Conservation (phyloP, 2,888 invertebrate species). For the Petrolisthes manimaculis region DNA sequence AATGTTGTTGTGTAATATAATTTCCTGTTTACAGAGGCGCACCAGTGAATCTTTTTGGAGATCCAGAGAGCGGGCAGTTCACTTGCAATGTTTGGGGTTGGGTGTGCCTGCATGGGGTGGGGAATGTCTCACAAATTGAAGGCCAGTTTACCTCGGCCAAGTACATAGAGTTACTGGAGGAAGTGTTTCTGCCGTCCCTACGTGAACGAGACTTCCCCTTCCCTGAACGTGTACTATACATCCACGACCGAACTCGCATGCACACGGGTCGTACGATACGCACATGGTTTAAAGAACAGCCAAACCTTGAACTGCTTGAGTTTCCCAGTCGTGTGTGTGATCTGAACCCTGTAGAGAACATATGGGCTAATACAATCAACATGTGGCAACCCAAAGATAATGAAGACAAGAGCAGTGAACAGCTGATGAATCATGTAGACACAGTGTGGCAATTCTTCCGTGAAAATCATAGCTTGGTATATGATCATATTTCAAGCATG, state of each 20-base stretch:
- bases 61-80: not conserved
- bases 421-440: too few relatives aligned
- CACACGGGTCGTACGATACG: not conserved
- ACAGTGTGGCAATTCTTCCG: too few relatives aligned
- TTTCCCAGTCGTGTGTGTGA: slow-evolving; percentile 3
- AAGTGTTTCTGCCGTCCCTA: slow-evolving; percentile 6
- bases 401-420: too few relatives aligned
- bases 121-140: not conserved
- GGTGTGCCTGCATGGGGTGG: not conserved
- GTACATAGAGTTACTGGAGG: not conserved
- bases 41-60: not conserved
- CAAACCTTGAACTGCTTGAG: slow-evolving; percentile 6
- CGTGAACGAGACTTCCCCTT: not conserved
- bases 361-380: not conserved
- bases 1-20: too few relatives aligned
- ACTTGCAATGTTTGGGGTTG: not conserved
- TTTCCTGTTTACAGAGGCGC: too few relatives aligned
- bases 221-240: not conserved
- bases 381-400: too few relatives aligned
- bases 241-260: not conserved
- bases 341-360: slow-evolving; percentile 7
- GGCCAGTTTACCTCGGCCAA: not conserved
- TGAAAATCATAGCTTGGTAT: not conserved
- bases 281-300: not conserved
- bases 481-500: not conserved